These are phyloP conservation scores for Atractosteus spatula DNA, from an alignment of 2,113 vertebrate genomes.

Conservation along the genomic window DNA sequence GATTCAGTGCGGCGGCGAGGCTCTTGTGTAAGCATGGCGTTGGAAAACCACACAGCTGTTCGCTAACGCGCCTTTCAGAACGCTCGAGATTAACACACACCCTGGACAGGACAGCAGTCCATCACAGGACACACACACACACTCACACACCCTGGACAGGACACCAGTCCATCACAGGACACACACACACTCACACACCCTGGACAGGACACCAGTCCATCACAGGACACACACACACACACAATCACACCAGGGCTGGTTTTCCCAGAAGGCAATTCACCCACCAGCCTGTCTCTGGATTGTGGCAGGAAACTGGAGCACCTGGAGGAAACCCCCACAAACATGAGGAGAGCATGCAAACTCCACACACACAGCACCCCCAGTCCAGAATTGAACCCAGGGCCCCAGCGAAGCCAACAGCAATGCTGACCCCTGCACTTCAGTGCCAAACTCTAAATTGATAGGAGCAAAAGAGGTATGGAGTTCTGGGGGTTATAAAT, in stretches of 20 bases:
- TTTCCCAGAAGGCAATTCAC: neutral
- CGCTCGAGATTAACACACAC: neutral
- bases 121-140: neutral
- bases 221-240: too few relatives aligned
- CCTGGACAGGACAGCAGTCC: too few relatives aligned
- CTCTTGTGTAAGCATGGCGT: constrained; percentile 16
- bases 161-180: too few relatives aligned
- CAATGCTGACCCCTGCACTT: neutral
- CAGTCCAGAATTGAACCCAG: neutral
- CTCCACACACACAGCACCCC: too few relatives aligned
- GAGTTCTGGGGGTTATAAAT: too few relatives aligned
- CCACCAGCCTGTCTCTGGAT: neutral
- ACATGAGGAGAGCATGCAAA: too few relatives aligned
- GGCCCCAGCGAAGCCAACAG: neutral
- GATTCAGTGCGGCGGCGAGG: too few relatives aligned
- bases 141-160: neutral
- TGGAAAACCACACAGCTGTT: constrained; percentile 20
- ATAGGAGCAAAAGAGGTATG: too few relatives aligned
- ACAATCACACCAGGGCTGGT: neutral
- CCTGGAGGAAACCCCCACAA: too few relatives aligned
- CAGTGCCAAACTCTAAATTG: too few relatives aligned
- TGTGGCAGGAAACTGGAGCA: too few relatives aligned
- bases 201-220: neutral
- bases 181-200: too few relatives aligned
- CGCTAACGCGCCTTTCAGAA: constrained; percentile 16